Evolutionary conservation across 2,888 invertebrate genomes (phyloP), one percentile per base, ranked within the genome.

Genomic region (Epinotia bilunana): DNA sequence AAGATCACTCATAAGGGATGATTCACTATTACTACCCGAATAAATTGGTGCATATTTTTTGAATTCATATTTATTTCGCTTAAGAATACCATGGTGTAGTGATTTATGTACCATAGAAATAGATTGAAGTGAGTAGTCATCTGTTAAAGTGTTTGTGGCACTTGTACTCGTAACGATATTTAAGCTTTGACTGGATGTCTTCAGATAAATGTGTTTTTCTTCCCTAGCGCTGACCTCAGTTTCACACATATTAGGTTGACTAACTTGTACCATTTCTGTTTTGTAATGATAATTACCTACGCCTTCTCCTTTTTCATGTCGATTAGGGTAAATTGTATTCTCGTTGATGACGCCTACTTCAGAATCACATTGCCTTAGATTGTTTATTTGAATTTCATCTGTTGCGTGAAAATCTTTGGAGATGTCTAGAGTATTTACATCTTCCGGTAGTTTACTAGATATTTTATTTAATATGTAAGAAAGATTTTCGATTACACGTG

Each of bases 401-500:
- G 5, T 60, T 43, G 18, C 23, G 16, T 55, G 13, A 61, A 49
- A 18, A 20, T 64, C 43, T 4, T 28, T 65, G 11, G 18, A 43
- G 11, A 60, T 13, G 5, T 74, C 16, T 18, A 12, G 9, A 13
- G 18, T 58, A 39, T 67, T 65, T 3, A 46, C n/a, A 49, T 49
- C 23, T 18, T 71, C 49, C 2, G 28, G 13, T 28, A 46, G 5
- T 80, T 77, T 80, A 74, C 72, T 49, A 49, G 69, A 73, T 69
- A 76, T 78, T 73, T 79, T 85, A 61, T 83, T 80, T 84, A 91
- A 86, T 55, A 90, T 88, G 33, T 90, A 90, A 0, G 91, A 88
- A 55, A 83, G 72, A 64, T 88, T 84, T 73, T 83, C 77, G 60
- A 77, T 61, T 28, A 78, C 68, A 9, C 74, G 75, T 69, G 83